These are phyloP conservation scores for Clarias fuscus DNA, from an alignment of 2,797 vertebrate genomes.

Conservation along the genomic window DNA sequence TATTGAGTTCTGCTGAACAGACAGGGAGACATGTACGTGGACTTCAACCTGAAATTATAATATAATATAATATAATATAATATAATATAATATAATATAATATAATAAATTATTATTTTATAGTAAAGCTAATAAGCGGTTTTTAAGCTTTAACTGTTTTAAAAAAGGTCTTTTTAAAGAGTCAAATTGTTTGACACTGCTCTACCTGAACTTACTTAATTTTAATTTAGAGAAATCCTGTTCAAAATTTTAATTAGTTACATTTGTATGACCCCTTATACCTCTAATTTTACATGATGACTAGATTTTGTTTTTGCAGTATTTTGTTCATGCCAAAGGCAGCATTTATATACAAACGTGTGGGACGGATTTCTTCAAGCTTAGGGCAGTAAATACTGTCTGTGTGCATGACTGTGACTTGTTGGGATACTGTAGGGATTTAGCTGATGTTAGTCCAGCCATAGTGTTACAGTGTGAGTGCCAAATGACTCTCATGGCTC, in stretches of 20 bases:
- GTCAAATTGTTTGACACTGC: not conserved
- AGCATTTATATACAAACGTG: not conserved
- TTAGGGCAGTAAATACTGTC: constrained; percentile 9
- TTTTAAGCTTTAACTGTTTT: too few relatives aligned
- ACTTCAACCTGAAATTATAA: too few relatives aligned
- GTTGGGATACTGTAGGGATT: constrained; percentile 25
- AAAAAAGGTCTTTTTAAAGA: too few relatives aligned
- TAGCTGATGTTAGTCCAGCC: constrained; percentile 37
- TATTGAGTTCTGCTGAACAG: too few relatives aligned
- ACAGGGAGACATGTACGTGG: too few relatives aligned
- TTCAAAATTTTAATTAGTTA: not conserved
- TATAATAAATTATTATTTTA: too few relatives aligned
- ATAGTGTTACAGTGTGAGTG: constrained; percentile 36
- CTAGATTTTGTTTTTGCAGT: not conserved
- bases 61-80: too few relatives aligned
- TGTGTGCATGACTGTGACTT: constrained; percentile 3
- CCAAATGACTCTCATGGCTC: constrained; percentile 51
- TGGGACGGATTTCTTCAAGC: constrained; percentile 8
- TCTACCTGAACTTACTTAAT: not conserved
- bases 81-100: too few relatives aligned
- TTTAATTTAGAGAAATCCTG: not conserved
- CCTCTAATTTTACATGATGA: not conserved
- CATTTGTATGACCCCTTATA: not conserved
- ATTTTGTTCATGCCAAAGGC: not conserved
- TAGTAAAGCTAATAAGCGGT: too few relatives aligned